phyloP scores from a whole-genome alignment of 2,797 vertebrate species.

The Mormyrops attenuatus region DNA sequence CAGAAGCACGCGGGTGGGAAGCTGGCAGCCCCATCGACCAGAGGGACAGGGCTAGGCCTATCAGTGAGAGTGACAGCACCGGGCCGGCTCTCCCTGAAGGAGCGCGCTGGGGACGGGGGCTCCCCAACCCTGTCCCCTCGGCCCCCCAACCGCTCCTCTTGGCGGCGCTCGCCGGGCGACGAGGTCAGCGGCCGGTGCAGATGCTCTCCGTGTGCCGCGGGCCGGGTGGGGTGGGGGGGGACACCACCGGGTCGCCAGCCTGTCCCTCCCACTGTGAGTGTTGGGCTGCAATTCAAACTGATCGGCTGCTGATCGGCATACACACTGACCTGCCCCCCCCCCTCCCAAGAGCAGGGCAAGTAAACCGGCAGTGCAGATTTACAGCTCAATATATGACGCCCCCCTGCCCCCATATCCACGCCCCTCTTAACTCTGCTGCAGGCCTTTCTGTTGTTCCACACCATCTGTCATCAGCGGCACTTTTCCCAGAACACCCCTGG shows the following conservation, averaged over 20 bases:
- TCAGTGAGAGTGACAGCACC: neutral
- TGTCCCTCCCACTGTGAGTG: slow-evolving; percentile 5
- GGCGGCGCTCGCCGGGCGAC: neutral
- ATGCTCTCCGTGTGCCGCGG: neutral
- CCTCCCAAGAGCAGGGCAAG: neutral
- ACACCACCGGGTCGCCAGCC: neutral
- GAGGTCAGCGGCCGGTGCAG: neutral
- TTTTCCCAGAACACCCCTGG: slow-evolving; percentile 14
- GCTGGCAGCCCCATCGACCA: neutral
- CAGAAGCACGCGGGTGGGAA: neutral
- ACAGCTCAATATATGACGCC: neutral
- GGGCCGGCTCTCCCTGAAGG: neutral
- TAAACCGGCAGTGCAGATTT: slow-evolving; percentile 9
- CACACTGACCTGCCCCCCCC: neutral
- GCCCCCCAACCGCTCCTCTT: neutral
- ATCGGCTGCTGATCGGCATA: neutral
- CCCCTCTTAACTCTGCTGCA: neutral
- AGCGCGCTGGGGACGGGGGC: neutral
- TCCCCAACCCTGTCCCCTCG: neutral
- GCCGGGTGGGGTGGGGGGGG: neutral
- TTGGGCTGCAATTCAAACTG: neutral
- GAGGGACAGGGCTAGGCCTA: neutral
- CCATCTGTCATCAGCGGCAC: slow-evolving; percentile 10
- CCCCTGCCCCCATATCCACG: neutral
- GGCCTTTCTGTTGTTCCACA: slow-evolving; percentile 9